phyloP scores from a whole-genome alignment of 2,888 invertebrate genomes.

The Erebia aethiops region DNA sequence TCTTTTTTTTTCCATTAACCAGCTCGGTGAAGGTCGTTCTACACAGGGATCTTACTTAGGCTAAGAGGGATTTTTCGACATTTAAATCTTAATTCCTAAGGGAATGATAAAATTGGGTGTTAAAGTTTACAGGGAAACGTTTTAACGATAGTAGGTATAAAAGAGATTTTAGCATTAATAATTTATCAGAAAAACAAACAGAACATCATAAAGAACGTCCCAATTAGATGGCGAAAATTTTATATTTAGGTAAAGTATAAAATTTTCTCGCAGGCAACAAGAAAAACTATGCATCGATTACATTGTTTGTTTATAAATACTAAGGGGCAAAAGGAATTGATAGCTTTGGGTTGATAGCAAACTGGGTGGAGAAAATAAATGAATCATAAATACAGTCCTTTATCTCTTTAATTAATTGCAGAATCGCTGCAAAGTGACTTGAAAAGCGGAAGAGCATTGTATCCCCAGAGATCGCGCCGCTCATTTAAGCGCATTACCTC shows the following conservation, averaged over 20 bases:
- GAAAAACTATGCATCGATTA: background rate
- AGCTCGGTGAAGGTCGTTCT: too few species aligned
- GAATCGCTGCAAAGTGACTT: conserved; percentile 27
- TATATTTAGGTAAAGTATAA: background rate
- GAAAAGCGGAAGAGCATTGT: conserved; percentile 21
- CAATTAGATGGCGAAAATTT: background rate
- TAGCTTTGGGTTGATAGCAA: too few species aligned
- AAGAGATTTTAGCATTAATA: background rate
- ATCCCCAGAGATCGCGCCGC: conserved; percentile 21
- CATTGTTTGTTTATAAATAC: background rate
- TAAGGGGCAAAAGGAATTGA: background rate
- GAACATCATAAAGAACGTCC: background rate
- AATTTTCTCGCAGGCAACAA: background rate
- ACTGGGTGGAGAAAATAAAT: conserved; percentile 1
- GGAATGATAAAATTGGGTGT: background rate
- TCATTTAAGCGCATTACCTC: conserved; percentile 31
- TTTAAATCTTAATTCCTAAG: background rate
- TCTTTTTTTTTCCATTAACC: too few species aligned
- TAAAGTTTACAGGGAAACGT: background rate
- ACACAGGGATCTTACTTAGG: too few species aligned
- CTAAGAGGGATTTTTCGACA: background rate
- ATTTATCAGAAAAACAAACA: background rate
- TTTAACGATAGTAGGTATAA: background rate
- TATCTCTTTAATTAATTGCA: conserved; percentile 29
- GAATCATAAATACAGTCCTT: conserved; percentile 17